Conservation (phyloP, 2,797 vertebrate species). For the Mallotus villosus region DNA sequence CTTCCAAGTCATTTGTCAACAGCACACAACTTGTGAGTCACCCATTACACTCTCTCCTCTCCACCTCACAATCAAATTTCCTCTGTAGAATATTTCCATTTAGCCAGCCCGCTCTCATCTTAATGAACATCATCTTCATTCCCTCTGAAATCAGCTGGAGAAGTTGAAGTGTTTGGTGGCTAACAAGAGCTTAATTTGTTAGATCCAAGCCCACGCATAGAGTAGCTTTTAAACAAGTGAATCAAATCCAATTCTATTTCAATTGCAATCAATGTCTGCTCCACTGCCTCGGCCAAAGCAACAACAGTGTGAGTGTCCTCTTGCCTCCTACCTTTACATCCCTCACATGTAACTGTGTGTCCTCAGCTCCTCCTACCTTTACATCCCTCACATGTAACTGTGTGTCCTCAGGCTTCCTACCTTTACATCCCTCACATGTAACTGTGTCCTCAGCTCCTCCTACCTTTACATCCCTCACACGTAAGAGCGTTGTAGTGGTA, state of each 20-base stretch:
- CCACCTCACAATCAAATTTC: conserved; percentile 3
- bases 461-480: conserved; percentile 99
- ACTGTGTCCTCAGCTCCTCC: no score
- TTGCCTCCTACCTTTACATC: conserved; percentile 88
- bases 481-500: conserved; percentile 98
- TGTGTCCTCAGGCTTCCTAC: conserved; percentile 60
- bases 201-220: not conserved
- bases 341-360: conserved; percentile 86
- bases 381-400: conserved; percentile 93
- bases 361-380: conserved; percentile 81
- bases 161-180: not conserved
- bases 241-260: no score
- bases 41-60: not conserved
- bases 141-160: not conserved
- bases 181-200: conserved; percentile 6
- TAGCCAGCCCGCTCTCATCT: not conserved
- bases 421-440: conserved; percentile 37
- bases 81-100: not conserved
- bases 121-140: conserved; percentile 1
- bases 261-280: no score
- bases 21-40: conserved; percentile 4
- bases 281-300: no score
- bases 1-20: not conserved
- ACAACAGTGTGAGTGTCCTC: no score
- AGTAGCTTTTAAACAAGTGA: no score